These are phyloP conservation scores for Spea bombifrons DNA, from an alignment of 2,113 vertebrate genomes.

Conservation along the genomic window DNA sequence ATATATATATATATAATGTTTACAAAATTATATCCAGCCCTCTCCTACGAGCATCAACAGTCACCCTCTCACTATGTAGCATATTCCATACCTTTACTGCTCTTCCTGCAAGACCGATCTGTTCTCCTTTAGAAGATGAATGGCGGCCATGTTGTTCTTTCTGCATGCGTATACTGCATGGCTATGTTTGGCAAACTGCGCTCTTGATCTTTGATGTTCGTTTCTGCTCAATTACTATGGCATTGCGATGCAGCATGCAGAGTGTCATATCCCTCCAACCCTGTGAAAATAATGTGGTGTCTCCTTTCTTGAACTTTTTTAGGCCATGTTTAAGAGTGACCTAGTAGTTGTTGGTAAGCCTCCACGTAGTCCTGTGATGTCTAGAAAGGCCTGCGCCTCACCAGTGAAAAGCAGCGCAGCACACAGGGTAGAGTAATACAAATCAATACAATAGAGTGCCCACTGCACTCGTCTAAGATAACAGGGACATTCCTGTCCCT, in stretches of 20 bases:
- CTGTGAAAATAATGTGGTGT: neutral
- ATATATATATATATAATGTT: too few species aligned
- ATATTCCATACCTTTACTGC: too few species aligned
- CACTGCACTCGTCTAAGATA: too few species aligned
- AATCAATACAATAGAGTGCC: neutral
- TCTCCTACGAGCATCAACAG: too few species aligned
- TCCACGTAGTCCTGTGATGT: slow-evolving; percentile 90
- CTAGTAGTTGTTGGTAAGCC: slow-evolving; percentile 86
- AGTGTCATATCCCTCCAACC: neutral
- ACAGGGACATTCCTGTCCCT: too few species aligned
- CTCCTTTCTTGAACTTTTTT: slow-evolving; percentile 73
- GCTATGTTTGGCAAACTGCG: neutral
- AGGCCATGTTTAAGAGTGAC: slow-evolving; percentile 80
- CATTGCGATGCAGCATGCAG: neutral
- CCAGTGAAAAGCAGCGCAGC: slow-evolving; percentile 74
- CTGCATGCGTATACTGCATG: neutral
- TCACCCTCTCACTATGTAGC: too few species aligned
- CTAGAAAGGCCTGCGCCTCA: slow-evolving; percentile 78
- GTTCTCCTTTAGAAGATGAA: too few species aligned
- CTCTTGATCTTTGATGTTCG: neutral
- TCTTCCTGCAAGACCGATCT: too few species aligned
- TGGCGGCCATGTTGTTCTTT: neutral
- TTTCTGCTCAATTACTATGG: neutral
- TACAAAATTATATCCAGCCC: too few species aligned
- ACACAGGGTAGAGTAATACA: slow-evolving; percentile 84